Evolutionary conservation across 1,140 invertebrate genomes (phyloP), one percentile per base, ranked within the genome.

Genomic region (Drosophila pachea): DNA sequence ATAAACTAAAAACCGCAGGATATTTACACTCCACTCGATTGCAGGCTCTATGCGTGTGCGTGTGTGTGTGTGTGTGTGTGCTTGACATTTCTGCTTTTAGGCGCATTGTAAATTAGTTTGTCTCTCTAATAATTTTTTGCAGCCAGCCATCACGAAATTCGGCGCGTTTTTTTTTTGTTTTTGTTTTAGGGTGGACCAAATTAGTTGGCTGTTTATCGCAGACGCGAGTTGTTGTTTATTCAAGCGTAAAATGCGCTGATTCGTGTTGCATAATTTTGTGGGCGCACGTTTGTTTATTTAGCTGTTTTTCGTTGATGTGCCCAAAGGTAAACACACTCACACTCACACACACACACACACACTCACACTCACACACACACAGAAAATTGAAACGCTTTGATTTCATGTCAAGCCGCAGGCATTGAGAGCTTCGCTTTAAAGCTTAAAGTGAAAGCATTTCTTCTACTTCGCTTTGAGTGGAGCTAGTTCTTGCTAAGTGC

Each of bases 1-100:
- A 84, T 84, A 86, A 81, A 86, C 81, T 84, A 81, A 86, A 84
- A 84, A 74, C 81, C 81, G 70, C 81, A 74, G 81, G 71, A 74
- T 84, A 84, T 84, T 84, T 86, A 81, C 74, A 77, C 65, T 82
- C 54, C 82, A 86, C 74, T 84, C 69, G 73, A 73, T 84, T 64
- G 60, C 49, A 48, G 36, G 38, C 56, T 47, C 4, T 9, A 7
- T n/a, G n/a, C 12, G 31, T 33, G 29, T 33, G 31, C 49, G 35
- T 48, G 54, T 64, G 11, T 48, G 33, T 38, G 11, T 47, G 53
- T 56, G 35, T 52, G 32, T 62, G 22, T 61, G 45, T 47, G 55
- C 29, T 62, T 45, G 52, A 52, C 52, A 65, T 62, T 62, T 60
- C 45, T 40, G 50, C 49, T 75, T 48, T 72, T 36, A 42, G 67